Conservation (phyloP, 2,113 vertebrate species). For the Mola mola region DNA sequence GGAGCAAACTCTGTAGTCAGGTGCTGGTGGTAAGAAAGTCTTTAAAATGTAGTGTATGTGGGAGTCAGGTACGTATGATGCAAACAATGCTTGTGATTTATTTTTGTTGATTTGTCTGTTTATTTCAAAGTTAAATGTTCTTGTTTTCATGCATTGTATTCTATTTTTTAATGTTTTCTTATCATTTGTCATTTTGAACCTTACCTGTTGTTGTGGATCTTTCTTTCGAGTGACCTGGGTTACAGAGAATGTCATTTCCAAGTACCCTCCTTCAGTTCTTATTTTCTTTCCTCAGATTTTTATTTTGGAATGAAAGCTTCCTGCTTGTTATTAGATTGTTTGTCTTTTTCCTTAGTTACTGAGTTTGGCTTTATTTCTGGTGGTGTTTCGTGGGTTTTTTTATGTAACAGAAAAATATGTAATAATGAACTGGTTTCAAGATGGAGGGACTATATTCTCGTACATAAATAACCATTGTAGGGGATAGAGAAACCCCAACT, state of each 20-base stretch:
- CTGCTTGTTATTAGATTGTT: constrained; percentile 46
- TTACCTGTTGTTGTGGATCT: constrained; percentile 51
- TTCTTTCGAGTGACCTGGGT: constrained; percentile 70
- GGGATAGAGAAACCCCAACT: too few species aligned
- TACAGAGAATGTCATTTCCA: constrained; percentile 63
- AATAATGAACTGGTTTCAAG: constrained; percentile 73
- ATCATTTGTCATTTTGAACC: constrained; percentile 69
- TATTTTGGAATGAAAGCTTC: constrained; percentile 63
- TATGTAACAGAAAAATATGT: constrained; percentile 54
- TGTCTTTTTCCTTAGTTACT: constrained; percentile 43
- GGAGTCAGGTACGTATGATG: constrained; percentile 94
- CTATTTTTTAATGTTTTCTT: constrained; percentile 56
- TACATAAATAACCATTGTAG: constrained; percentile 19
- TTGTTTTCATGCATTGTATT: constrained; percentile 38
- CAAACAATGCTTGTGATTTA: constrained; percentile 58
- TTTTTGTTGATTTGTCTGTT: constrained; percentile 36
- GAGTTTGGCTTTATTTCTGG: constrained; percentile 36
- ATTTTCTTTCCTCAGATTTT: constrained; percentile 55
- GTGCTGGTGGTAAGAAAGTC: constrained; percentile 94
- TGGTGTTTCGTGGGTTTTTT: constrained; percentile 46
- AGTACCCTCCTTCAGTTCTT: constrained; percentile 62
- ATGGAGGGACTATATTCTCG: constrained; percentile 14
- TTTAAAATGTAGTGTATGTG: constrained; percentile 87
- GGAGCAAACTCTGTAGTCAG: constrained; percentile 62
- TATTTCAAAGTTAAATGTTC: constrained; percentile 45